A percentile compares a stretch with the other conserved stretches of the same genome.
Evolutionary conservation across 2,888 invertebrate genomes (phyloP).

Genomic region (Tinea pellionella): DNA sequence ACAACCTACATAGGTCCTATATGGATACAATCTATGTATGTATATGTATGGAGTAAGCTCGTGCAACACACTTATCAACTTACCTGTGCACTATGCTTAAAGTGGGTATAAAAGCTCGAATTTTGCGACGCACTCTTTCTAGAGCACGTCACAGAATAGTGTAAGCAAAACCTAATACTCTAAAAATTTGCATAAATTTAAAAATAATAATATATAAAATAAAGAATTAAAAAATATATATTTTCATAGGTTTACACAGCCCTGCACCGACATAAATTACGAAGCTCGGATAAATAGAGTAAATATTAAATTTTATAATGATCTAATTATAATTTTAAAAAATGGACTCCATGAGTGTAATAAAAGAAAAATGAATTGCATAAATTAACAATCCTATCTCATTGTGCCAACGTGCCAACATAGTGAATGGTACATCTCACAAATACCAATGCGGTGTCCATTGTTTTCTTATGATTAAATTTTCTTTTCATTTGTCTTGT

Average conservation of each 20-base stretch:
- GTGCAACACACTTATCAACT: background rate
- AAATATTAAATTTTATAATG: too few species aligned
- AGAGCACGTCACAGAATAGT: background rate
- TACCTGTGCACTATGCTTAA: background rate
- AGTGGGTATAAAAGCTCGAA: background rate
- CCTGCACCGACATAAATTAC: too few species aligned
- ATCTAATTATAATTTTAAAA: too few species aligned
- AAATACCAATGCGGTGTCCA: conserved; percentile 23
- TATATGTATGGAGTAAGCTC: background rate
- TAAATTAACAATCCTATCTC: background rate
- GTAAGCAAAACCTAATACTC: too few species aligned
- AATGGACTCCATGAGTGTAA: too few species aligned
- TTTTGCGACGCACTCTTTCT: background rate
- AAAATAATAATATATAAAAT: too few species aligned
- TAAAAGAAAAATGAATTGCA: background rate
- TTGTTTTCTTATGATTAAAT: conserved; percentile 43
- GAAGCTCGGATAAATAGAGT: too few species aligned
- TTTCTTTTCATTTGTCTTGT: conserved; percentile 4
- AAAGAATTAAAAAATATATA: too few species aligned
- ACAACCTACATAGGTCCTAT: background rate
- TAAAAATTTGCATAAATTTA: too few species aligned
- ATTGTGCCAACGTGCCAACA: conserved; percentile 26
- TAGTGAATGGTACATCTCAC: conserved; percentile 41
- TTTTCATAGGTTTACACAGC: too few species aligned
- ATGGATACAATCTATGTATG: background rate